These are phyloP conservation scores for Lacerta viridis DNA, from an alignment of 2,797 vertebrate genomes.

Conservation along the genomic window DNA sequence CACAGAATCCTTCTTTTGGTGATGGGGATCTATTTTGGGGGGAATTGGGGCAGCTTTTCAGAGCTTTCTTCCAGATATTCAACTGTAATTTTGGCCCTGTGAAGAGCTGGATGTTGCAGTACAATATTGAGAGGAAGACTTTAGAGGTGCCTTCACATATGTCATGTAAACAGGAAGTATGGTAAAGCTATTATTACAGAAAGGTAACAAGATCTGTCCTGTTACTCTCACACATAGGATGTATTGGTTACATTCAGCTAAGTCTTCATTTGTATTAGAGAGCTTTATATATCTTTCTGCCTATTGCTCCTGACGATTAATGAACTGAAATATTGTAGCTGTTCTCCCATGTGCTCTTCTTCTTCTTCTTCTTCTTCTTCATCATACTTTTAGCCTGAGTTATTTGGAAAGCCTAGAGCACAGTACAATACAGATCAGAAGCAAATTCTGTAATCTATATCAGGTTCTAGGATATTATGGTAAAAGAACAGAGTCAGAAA, in stretches of 20 bases:
- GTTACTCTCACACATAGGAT: neutral
- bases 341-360: neutral
- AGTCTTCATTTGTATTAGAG: neutral
- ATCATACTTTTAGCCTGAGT: neutral
- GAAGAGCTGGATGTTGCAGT: neutral
- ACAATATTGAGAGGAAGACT: neutral
- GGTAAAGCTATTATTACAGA: neutral
- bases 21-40: neutral
- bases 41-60: neutral
- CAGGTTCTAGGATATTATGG: neutral
- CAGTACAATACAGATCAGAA: neutral
- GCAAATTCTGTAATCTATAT: neutral
- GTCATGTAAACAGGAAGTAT: neutral
- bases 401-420: neutral
- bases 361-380: constrained; percentile 5
- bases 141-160: neutral
- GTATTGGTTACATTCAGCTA: constrained; percentile 18
- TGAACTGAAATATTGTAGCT: constrained; percentile 28
- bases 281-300: constrained; percentile 33
- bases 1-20: neutral
- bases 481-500: neutral
- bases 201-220: neutral
- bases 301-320: constrained; percentile 25
- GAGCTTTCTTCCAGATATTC: neutral
- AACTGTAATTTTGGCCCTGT: neutral